Evolutionary conservation across 2,797 vertebrate species (phyloP), one percentile per base, ranked within the genome.

Genomic region (Pteronotus mesoamericanus): DNA sequence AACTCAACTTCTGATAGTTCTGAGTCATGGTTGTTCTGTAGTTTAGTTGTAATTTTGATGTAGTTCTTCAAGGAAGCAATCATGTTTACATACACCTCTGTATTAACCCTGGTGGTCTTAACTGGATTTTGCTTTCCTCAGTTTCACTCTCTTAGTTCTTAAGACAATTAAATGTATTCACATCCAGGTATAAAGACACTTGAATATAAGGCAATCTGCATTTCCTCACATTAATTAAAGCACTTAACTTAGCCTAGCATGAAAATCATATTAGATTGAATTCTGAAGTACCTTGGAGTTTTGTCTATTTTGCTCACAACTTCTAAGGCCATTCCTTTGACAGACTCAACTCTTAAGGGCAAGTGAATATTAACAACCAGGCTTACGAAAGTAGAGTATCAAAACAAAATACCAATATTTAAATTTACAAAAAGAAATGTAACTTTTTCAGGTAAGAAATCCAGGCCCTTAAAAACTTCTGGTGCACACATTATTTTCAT

Each of bases 201-300:
- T 86, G 39, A 66, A 24, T 59, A 10, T 46, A 77, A 93, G 68
- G 55, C 19, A 83, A 74, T 44, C 44, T 75, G 32, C 9, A 29
- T 86, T 90, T 95, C 89, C 74, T 84, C 71, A 48, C 19, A 44
- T 86, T 96, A 78, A 86, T 71, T 39, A 80, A 95, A 91, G 32
- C 5, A 48, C 12, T 32, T 9, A 93, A 51, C n/a, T 94, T 21
- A 75, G 68, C 21, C n/a, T 69, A 80, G n/a, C 61, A 79, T 18
- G 80, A 64, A 80, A 95, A 16, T 4, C 26, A 19, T 18, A 51
- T 26, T 34, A 32, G 21, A 80, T 72, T 37, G 18, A 64, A 74
- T 94, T 78, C n/a, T 82, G 21, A 94, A 87, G 69, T 78, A 10
- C 51, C 48, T 69, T 82, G 21, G 61, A 92, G 18, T 18, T 88